Evolutionary conservation across 1,140 invertebrate species (phyloP), one percentile per base, ranked within the genome.

Genomic region (Tetranychus urticae): DNA sequence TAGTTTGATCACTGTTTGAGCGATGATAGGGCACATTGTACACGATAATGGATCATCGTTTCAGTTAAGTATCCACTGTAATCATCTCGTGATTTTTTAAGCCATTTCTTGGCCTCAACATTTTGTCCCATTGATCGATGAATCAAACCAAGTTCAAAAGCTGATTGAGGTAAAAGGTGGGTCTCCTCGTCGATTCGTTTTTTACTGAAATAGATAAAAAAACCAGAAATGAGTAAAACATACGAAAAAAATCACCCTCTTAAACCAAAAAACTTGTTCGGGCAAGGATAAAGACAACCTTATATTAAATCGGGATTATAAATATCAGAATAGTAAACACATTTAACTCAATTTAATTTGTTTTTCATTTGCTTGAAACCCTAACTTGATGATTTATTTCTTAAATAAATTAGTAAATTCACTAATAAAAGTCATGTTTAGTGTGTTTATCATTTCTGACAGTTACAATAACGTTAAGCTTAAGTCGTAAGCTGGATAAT

Each of bases 51-150:
- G n/a, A 65, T 56, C 47, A 65, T 59, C 14, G 50, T 64, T 36
- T 65, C 64, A 14, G 50, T 58, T 14, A 62, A 14, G 46, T 65
- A 65, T 12, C 59, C 59, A 48, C 72, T 71, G 12, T 70, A 73
- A 59, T 70, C 69, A 37, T 69, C 67, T 54, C 84, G 89, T 5
- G 86, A 85, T 66, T 85, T 82, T 67, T 90, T 83, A 37, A 96
- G 73, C 54, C 82, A 78, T 23, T 77, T 71, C 58, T 82, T 78
- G 4, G 88, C 86, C 61, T 80, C 78, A 33, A 81, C 74, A 42
- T 14, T 14, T 54, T 60, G 31, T n/a, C 47, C 46, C 47, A 60
- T 14, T 23, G 54, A 23, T 12, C 59, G 59, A 37, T 54, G 12
- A 34, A 60, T 60, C 33, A 54, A 34, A 23, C 59, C 59, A 13